Evolutionary conservation across 2,888 invertebrate genomes (phyloP), one percentile per base, ranked within the genome.

Genomic region (Philonicus albiceps): DNA sequence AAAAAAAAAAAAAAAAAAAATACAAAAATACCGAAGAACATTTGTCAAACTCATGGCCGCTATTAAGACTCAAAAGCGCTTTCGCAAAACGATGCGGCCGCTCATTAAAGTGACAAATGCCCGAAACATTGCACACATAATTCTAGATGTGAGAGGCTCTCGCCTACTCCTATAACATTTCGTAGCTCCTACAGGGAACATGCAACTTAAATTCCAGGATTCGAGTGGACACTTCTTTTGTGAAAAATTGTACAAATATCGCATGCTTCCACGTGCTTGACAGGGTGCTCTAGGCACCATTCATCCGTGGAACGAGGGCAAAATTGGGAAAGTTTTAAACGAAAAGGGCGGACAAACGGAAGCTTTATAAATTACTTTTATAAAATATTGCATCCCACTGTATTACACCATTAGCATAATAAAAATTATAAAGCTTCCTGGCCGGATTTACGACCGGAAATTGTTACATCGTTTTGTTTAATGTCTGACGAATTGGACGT

Each of bases 51-150:
- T 88, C 87, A 88, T 88, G 84, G 86, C 30, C 30, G 78, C 87
- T 88, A 87, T 88, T 88, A 88, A 75, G 87, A 87, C 87, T 86
- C 85, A 84, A 88, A 87, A 88, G 87, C 80, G 85, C 73, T 83
- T 83, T 27, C 19, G 86, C 84, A 84, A 84, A 86, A 86, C 87
- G 86, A 87, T 87, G 83, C 86, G 86, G 86, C 31, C 85, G 85
- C 86, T 87, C 88, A 88, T 88, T 88, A 88, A 88, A 88, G 86
- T 88, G 88, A 88, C 87, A 88, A 88, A 88, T 88, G 88, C 83
- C 83, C 76, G 80, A 87, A 86, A 88, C 88, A 88, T 88, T 88
- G 83, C 64, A 27, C 64, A 76, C 81, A 88, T 88, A 87, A 88
- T 86, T 83, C 37, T 72, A 19, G 22, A 19, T 37, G 72, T 31